Evolutionary conservation across 2,797 vertebrate genomes (phyloP).

Genomic region (Molothrus aeneus): DNA sequence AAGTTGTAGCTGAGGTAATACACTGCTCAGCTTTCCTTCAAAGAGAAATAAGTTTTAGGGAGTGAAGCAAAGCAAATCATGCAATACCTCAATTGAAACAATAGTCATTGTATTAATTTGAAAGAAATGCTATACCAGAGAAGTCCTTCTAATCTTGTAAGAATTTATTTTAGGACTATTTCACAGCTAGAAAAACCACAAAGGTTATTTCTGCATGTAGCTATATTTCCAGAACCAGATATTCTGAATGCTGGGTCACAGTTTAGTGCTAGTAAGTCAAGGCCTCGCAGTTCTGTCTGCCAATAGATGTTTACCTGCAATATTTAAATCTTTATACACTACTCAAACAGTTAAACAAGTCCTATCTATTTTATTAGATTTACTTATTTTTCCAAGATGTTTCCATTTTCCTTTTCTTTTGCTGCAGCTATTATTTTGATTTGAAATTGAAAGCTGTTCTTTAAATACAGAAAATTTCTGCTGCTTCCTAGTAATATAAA

Average conservation of each 20-base stretch:
- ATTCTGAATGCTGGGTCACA: neutral
- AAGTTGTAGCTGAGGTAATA: neutral
- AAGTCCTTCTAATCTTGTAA: neutral
- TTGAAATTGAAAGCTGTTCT: neutral
- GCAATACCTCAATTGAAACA: neutral
- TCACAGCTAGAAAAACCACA: neutral
- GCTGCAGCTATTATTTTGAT: neutral
- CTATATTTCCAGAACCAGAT: neutral
- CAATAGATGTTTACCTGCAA: neutral
- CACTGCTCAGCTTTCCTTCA: constrained; percentile 2
- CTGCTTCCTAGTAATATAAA: neutral
- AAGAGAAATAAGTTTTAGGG: neutral
- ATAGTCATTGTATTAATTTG: neutral
- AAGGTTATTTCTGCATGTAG: neutral
- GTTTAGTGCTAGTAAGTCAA: neutral
- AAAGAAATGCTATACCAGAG: neutral
- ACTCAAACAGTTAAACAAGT: neutral
- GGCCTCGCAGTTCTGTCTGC: neutral
- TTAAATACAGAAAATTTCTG: neutral
- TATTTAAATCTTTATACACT: neutral
- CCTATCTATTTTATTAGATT: neutral
- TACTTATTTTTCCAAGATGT: neutral
- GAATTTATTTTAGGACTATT: neutral
- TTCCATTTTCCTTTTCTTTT: neutral
- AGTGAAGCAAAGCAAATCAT: constrained; percentile 42